Percentiles rank a stretch among this genome's conserved stretches.
These are phyloP conservation scores for Drosophila aldrichi DNA, from an alignment of 2,888 invertebrate species.

Conservation along the genomic window DNA sequence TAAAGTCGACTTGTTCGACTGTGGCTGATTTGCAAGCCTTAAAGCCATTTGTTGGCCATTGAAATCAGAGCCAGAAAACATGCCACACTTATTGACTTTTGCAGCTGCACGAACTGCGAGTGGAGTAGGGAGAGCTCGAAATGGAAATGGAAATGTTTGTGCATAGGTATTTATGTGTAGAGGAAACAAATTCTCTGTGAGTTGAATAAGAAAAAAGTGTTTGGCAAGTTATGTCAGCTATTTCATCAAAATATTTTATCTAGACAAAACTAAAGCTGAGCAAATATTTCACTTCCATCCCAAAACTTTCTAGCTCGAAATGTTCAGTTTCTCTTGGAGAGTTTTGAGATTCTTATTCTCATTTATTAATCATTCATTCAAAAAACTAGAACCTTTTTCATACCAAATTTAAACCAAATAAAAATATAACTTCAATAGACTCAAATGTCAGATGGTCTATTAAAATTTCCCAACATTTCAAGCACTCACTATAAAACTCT, in stretches of 20 bases:
- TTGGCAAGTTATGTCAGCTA: neutral
- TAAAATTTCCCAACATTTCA: neutral
- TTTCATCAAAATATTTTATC: neutral
- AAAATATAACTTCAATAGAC: neutral
- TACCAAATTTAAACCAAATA: neutral
- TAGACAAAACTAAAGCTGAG: neutral
- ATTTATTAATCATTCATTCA: too few relatives aligned
- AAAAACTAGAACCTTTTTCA: too few relatives aligned
- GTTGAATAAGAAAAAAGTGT: neutral
- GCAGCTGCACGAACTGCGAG: constrained; percentile 49
- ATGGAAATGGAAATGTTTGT: constrained; percentile 5
- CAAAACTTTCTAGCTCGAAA: too few relatives aligned
- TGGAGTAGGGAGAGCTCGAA: neutral
- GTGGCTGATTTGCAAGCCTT: constrained; percentile 71
- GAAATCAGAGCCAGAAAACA: constrained; percentile 65
- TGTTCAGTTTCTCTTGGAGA: neutral
- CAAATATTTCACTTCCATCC: neutral
- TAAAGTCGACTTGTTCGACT: constrained; percentile 69
- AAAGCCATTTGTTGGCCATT: constrained; percentile 70
- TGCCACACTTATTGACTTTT: constrained; percentile 71
- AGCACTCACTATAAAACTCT: neutral
- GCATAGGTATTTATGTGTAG: constrained; percentile 31
- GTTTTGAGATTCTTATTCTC: neutral
- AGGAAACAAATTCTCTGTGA: neutral
- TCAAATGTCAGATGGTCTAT: neutral